Evolutionary conservation across 2,888 invertebrate genomes (phyloP).

Genomic region (Epinotia ramella): DNA sequence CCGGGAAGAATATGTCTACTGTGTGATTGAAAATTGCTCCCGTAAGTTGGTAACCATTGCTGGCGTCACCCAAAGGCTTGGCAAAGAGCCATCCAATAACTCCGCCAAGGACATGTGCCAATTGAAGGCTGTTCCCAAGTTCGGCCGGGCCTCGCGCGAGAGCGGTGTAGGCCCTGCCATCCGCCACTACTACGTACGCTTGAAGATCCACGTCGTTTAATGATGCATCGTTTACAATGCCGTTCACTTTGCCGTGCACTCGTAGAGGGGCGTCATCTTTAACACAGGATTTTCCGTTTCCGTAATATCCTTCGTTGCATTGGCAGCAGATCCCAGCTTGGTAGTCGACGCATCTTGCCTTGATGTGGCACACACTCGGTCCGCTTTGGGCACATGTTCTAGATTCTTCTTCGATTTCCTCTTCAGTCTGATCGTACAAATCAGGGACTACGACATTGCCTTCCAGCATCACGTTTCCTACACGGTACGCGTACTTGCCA

Average conservation of each 20-base stretch:
- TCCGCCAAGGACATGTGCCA: conserved; percentile 93
- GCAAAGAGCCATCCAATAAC: conserved; percentile 98
- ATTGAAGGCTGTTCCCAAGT: conserved; percentile 92
- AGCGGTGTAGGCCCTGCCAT: conserved; percentile 96
- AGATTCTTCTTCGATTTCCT: conserved; percentile 77
- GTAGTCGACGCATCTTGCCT: conserved; percentile 93
- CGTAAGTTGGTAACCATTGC: conserved; percentile 96
- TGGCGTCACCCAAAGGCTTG: conserved; percentile 88
- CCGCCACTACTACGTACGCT: conserved; percentile 95
- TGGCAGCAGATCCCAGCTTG: conserved; percentile 95
- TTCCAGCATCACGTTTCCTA: conserved; percentile 88
- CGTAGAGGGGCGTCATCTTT: conserved; percentile 93
- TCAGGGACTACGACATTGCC: conserved; percentile 90
- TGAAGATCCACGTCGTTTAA: conserved; percentile 93
- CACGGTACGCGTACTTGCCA: conserved; percentile 94
- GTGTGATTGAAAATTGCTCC: conserved; percentile 96
- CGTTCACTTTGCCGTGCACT: conserved; percentile 95
- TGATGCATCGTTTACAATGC: conserved; percentile 91
- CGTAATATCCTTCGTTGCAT: conserved; percentile 94
- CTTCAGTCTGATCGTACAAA: conserved; percentile 75
- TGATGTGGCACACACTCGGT: conserved; percentile 90
- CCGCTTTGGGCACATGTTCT: conserved; percentile 87
- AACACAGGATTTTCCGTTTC: conserved; percentile 96
- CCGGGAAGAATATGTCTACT: conserved; percentile 90
- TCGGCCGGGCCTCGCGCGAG: conserved; percentile 91